Conservation (phyloP, 2,113 vertebrate genomes). For the Silurus glanis region DNA sequence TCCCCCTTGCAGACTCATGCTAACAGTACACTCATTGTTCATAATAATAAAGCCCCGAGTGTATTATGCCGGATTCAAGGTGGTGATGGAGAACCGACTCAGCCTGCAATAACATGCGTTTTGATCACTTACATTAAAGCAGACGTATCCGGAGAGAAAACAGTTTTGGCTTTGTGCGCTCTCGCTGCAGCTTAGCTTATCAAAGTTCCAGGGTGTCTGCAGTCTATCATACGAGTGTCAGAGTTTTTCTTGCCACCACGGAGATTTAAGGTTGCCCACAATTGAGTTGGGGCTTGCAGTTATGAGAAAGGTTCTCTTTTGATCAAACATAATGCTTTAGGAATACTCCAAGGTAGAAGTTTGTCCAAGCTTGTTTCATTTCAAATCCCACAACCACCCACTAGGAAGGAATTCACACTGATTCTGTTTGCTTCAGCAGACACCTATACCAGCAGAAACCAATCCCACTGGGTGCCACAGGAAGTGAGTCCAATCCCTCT, state of each 20-base stretch:
- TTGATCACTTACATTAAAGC: not conserved
- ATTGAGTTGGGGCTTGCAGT: not conserved
- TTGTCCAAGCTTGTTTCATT: not conserved
- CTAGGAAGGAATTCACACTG: not conserved
- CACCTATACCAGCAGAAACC: not conserved
- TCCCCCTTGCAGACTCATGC: conserved; percentile 26
- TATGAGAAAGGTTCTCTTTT: not conserved
- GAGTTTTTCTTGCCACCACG: not conserved
- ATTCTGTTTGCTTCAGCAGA: not conserved
- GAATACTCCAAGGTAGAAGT: not conserved
- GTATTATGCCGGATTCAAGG: not conserved
- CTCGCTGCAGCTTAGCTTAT: not conserved
- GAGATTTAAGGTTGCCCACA: not conserved
- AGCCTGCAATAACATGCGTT: not conserved
- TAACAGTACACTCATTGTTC: not conserved
- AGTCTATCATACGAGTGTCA: not conserved
- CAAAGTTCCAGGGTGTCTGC: not conserved
- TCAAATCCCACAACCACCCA: not conserved
- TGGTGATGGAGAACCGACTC: not conserved
- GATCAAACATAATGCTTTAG: not conserved
- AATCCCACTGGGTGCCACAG: not conserved
- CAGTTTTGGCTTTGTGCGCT: not conserved
- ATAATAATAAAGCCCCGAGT: not conserved
- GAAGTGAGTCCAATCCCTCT: not conserved
- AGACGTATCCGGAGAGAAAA: not conserved